phyloP scores from a whole-genome alignment of 2,888 invertebrate genomes.

The Sabellastarte sp. region DNA sequence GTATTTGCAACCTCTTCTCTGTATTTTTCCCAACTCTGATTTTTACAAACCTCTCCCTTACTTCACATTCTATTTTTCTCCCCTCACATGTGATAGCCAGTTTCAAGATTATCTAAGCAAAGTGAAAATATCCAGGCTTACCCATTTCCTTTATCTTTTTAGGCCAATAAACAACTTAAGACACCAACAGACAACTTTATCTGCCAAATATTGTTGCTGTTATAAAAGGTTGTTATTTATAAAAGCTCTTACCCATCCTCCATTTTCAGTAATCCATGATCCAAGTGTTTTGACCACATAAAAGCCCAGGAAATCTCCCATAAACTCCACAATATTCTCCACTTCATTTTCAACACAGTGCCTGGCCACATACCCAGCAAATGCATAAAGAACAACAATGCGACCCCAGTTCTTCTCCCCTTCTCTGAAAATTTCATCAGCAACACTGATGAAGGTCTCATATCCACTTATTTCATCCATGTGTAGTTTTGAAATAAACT shows the following conservation, averaged over 20 bases:
- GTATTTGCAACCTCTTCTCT: too few species aligned
- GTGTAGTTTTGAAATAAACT: background rate
- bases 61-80: too few species aligned
- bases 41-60: too few species aligned
- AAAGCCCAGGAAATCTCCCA: slow-evolving; percentile 43
- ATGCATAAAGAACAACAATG: slow-evolving; percentile 54
- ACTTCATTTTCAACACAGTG: slow-evolving; percentile 29
- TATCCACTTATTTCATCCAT: background rate
- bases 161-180: too few species aligned
- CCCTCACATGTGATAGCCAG: too few species aligned
- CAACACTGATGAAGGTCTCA: slow-evolving; percentile 31
- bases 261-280: slow-evolving; percentile 51
- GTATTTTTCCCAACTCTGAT: too few species aligned
- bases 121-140: too few species aligned
- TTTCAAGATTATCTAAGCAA: too few species aligned
- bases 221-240: too few species aligned
- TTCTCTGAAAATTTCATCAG: slow-evolving; percentile 55
- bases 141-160: too few species aligned
- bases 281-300: slow-evolving; percentile 51
- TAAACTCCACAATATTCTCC: slow-evolving; percentile 15
- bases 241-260: slow-evolving; percentile 57
- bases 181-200: too few species aligned
- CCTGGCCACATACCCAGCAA: slow-evolving; percentile 45
- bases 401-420: slow-evolving; percentile 56
- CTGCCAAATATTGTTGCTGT: too few species aligned